These are phyloP conservation scores for Helobdella robusta DNA, from an alignment of 2,888 invertebrate genomes.

Conservation along the genomic window DNA sequence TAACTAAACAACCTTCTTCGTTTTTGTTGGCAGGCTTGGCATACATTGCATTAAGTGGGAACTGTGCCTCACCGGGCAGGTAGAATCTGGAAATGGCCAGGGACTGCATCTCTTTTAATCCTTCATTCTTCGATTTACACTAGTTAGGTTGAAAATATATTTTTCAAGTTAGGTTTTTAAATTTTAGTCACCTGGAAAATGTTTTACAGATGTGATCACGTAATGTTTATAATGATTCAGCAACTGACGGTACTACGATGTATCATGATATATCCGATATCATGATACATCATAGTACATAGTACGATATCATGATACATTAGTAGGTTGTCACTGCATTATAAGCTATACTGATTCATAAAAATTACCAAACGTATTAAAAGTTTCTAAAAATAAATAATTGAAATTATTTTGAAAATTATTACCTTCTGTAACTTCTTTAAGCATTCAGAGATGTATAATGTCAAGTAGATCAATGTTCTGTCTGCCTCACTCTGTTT, in stretches of 20 bases:
- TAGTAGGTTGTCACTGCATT: too few relatives aligned
- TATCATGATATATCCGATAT: too few relatives aligned
- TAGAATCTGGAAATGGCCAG: constrained; percentile 82
- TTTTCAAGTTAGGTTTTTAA: too few relatives aligned
- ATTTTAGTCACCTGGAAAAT: too few relatives aligned
- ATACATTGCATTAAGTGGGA: constrained; percentile 90
- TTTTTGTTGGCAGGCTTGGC: constrained; percentile 67
- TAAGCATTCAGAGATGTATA: constrained; percentile 93
- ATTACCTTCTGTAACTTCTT: constrained; percentile 73
- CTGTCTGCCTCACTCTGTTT: constrained; percentile 84
- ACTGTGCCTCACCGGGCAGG: constrained; percentile 87
- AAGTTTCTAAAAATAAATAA: too few relatives aligned
- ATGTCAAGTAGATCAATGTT: constrained; percentile 87
- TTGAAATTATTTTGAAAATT: background rate
- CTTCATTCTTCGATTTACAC: constrained; percentile 72
- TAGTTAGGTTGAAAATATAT: constrained; percentile 36
- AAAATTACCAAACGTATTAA: too few relatives aligned
- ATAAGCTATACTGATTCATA: too few relatives aligned
- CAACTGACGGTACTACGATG: too few relatives aligned
- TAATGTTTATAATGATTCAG: too few relatives aligned
- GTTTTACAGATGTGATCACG: too few relatives aligned
- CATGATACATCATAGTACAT: too few relatives aligned
- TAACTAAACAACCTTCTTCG: constrained; percentile 85
- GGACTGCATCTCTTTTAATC: constrained; percentile 87
- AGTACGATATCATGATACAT: too few relatives aligned